Evolutionary conservation across 2,113 vertebrate genomes (phyloP).

Genomic region (Tetrao urogallus): DNA sequence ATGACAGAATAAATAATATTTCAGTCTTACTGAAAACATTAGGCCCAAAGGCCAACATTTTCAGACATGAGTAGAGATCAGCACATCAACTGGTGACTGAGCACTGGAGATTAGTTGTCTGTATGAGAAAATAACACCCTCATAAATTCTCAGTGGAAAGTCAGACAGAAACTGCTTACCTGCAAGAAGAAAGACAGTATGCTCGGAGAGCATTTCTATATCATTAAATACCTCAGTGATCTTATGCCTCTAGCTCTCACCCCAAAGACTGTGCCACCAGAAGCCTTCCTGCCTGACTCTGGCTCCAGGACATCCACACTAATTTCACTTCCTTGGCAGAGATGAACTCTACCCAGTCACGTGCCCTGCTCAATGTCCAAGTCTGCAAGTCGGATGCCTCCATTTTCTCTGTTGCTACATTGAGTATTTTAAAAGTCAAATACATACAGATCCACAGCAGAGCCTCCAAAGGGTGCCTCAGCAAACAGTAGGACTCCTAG

Average conservation of each 20-base stretch:
- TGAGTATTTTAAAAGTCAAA: background rate
- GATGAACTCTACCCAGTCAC: background rate
- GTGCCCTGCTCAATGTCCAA: background rate
- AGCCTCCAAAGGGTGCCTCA: background rate
- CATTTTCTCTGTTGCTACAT: background rate
- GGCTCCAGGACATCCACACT: background rate
- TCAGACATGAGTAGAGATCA: background rate
- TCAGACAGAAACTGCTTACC: background rate
- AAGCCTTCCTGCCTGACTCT: background rate
- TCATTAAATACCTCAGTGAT: background rate
- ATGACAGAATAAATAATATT: background rate
- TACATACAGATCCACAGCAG: background rate
- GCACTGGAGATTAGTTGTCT: background rate
- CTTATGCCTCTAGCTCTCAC: background rate
- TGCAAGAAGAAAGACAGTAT: background rate
- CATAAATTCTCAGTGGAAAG: background rate
- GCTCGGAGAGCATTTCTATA: background rate
- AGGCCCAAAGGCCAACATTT: background rate
- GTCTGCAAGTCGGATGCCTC: background rate
- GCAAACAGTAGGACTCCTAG: background rate
- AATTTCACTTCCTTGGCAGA: background rate
- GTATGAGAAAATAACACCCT: background rate
- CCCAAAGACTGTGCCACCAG: fast-evolving
- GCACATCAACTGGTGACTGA: background rate
- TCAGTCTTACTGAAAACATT: background rate